Evolutionary conservation across 2,888 invertebrate genomes (phyloP), one percentile per base, ranked within the genome.

Genomic region (Pterobdella sp.): DNA sequence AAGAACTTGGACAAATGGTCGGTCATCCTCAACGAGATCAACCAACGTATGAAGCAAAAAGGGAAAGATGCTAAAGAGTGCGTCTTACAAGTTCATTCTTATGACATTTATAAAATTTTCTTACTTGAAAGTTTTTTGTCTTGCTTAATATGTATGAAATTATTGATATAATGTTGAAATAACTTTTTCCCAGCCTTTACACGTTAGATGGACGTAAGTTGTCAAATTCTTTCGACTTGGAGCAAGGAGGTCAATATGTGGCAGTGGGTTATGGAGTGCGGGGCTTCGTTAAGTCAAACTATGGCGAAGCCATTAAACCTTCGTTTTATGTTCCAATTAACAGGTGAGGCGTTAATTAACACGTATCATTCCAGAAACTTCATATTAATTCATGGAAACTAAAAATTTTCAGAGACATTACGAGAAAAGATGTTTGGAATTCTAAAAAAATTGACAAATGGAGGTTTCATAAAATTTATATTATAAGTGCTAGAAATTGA

Each of bases 211-310:
- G 74, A 18, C 32, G 63, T 10, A n/a, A 37, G n/a, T 29, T 71
- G 10, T 71, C 26, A 36, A 26, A 42, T 36, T n/a, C 52, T 22
- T 26, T 49, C 18, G 49, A 70, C 26, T 42, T 75, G 64, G 36
- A 74, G 68, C 56, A 52, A 26, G 60, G 56, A 0, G 56, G 52
- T 31, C 49, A 34, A 29, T 75, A 75, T 67, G 75, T 75, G 66
- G 75, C 75, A 1, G 75, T 75, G 31, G 75, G 73, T 7, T 49
- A 60, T 18, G 75, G 75, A 31, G 56, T 68, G 36, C 72, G 72
- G 26, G 73, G 75, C 14, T 75, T 75, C 68, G 68, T 52, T 34
- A 69, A 67, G 34, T 65, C 52, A 26, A 66, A 60, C 34, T 75
- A 75, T 49, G 75, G 75, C 37, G 56, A n/a, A 2, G 22, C 22